Evolutionary conservation across 2,797 vertebrate genomes (phyloP).

Genomic region (Anguilla marmorata): DNA sequence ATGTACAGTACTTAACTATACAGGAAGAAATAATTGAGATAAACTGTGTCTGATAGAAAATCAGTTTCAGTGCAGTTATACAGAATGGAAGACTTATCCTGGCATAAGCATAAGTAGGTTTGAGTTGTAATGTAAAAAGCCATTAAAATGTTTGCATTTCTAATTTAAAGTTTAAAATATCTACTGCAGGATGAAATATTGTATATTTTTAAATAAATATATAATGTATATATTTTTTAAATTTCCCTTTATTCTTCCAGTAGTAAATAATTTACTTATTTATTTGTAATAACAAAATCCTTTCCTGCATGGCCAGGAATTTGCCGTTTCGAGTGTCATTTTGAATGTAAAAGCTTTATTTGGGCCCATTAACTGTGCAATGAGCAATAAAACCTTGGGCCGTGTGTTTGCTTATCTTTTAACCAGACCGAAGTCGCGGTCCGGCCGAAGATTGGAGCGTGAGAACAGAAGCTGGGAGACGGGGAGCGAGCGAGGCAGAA

Average conservation of each 20-base stretch:
- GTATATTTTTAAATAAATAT: neutral
- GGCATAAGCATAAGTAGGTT: neutral
- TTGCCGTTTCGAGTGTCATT: neutral
- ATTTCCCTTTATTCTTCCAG: neutral
- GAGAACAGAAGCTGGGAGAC: neutral
- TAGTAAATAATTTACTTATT: neutral
- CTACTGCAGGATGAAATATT: neutral
- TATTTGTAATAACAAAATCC: neutral
- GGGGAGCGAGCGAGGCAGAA: conserved; percentile 61
- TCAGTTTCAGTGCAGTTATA: neutral
- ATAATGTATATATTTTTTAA: neutral
- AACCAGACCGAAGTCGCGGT: conserved; percentile 66
- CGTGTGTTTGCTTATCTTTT: neutral
- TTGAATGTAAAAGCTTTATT: conserved; percentile 28
- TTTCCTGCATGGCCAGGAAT: neutral
- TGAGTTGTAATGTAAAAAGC: neutral
- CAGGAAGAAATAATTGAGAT: neutral
- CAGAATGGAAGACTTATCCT: neutral
- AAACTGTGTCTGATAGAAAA: neutral
- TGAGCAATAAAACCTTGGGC: neutral
- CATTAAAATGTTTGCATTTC: neutral
- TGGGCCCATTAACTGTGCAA: conserved; percentile 12
- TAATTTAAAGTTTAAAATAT: neutral
- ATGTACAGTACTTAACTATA: neutral
- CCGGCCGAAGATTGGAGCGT: conserved; percentile 45